Base-by-base conservation (phyloP, 2,113 vertebrate species). In the Syngnathus typhle region DNA sequence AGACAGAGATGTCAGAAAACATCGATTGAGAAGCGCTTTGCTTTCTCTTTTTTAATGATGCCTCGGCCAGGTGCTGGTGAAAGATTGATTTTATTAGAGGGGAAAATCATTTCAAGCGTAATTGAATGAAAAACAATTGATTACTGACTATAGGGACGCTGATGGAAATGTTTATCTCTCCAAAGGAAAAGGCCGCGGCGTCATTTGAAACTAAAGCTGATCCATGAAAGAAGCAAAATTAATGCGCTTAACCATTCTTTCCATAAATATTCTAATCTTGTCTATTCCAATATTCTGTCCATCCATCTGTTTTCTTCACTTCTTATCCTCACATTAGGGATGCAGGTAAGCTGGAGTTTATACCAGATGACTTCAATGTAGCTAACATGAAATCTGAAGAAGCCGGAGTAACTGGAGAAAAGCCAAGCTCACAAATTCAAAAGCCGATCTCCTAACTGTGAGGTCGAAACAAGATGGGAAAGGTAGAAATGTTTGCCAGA, bases 1-100 rank as follows among this genome's bases (percentile, higher is more conserved):
- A 76, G 84, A 85, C 86, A 85, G 80, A 81, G 72, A 81, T 75
- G 88, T 84, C 85, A 85, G 70, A 63, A 70, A 72, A 70, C 80
- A 82, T 87, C 75, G 86, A 88, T 89, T 85, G 56, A 78, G 70
- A 60, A 56, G 63, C 41, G 19, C 11, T 1, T 65, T 64, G 59
- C 44, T 73, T 63, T 62, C 44, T 73, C 21, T 69, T 23, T 47
- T 76, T 73, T 60, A 63, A 70, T 59, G 51, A 41, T 32, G 66
- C 60, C 23, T 43, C 38, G 5, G n/a, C 60, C 38, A 23, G 37
- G 54, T 32, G 60, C 67, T 56, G 16, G 11, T 16, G 52, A 77
- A 1, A 65, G 68, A 82, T 78, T 76, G 69, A n/a, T 51, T 70
- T 51, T 61, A 51, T 61, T 37, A 72, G 44, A 64, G 59, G 67